Percentiles rank a stretch among this genome's conserved stretches.
Conservation (phyloP, 2,113 vertebrate genomes). For the Sinosuthora webbiana region DNA sequence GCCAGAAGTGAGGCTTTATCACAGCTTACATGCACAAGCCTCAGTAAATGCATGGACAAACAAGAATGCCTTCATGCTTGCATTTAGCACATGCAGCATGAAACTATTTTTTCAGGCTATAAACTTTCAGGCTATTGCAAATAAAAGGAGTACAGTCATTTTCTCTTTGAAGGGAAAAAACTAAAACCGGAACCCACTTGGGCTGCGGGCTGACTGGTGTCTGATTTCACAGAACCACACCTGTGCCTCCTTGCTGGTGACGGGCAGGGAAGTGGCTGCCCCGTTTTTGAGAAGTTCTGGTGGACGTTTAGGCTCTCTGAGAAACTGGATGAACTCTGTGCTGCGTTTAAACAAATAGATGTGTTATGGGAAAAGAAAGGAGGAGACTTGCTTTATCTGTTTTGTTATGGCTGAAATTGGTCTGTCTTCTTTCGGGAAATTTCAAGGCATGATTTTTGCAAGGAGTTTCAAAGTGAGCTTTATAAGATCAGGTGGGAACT, state of each 20-base stretch:
- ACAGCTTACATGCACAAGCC: neutral
- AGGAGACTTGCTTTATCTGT: neutral
- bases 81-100: neutral
- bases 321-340: neutral
- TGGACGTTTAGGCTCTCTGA: neutral
- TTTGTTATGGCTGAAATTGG: neutral
- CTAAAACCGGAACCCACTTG: rapidly evolving
- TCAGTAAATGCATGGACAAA: neutral
- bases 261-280: neutral
- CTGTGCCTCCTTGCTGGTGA: neutral
- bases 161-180: neutral
- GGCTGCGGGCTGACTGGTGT: neutral
- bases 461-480: neutral
- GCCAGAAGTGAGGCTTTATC: neutral
- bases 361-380: neutral
- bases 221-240: neutral
- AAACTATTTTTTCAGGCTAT: neutral
- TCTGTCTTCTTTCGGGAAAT: neutral
- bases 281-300: neutral
- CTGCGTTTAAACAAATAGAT: neutral
- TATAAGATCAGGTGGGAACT: neutral
- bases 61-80: neutral
- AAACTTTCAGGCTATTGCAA: neutral
- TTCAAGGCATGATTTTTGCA: neutral
- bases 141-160: neutral